phyloP scores from a whole-genome alignment of 2,113 vertebrate genomes.

The Cryptomyrus ogoouensis region DNA sequence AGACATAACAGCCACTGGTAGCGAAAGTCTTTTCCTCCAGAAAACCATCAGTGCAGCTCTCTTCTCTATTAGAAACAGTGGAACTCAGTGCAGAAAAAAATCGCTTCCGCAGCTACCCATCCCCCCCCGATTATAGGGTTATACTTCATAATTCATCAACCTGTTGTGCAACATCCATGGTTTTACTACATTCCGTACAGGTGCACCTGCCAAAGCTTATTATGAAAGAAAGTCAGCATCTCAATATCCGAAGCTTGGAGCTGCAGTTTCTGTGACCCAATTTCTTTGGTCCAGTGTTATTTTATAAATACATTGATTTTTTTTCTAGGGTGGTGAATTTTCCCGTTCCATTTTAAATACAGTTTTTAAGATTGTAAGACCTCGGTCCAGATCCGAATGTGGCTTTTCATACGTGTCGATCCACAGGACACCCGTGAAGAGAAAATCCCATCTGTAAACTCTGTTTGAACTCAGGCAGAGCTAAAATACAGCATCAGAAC shows the following conservation, averaged over 20 bases:
- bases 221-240: background rate
- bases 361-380: background rate
- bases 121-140: background rate
- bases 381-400: background rate
- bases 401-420: background rate
- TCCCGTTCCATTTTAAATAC: background rate
- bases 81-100: background rate
- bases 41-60: background rate
- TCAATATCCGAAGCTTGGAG: background rate
- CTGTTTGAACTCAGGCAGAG: slow-evolving; percentile 36
- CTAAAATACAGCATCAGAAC: slow-evolving; percentile 14
- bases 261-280: background rate
- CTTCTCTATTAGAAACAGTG: background rate
- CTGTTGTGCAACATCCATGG: background rate
- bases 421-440: background rate
- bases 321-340: background rate
- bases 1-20: background rate
- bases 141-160: background rate
- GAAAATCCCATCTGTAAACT: slow-evolving; percentile 36
- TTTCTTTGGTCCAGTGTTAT: background rate
- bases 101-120: background rate
- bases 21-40: background rate
- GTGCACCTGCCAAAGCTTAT: background rate
- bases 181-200: background rate
- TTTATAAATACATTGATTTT: background rate